Conservation (phyloP, 2,888 invertebrate species). For the Brachyopa scutellaris region DNA sequence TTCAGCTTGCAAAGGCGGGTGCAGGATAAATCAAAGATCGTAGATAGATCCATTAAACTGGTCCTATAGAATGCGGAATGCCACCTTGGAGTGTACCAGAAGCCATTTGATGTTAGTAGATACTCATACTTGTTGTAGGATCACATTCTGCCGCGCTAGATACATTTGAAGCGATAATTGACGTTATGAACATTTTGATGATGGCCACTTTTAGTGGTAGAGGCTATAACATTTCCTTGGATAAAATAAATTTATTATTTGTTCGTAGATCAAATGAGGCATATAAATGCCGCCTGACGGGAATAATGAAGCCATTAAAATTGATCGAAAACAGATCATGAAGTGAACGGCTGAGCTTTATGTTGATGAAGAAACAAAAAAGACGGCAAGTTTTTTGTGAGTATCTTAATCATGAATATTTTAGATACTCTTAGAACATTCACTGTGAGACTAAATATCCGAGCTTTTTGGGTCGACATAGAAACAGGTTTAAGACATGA, state of each 20-base stretch:
- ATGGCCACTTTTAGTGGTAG: neutral
- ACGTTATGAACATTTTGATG: constrained; percentile 37
- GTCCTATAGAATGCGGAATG: constrained; percentile 4
- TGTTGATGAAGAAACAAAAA: too few relatives aligned
- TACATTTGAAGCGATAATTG: constrained; percentile 28
- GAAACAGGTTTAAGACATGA: too few relatives aligned
- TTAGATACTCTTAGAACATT: too few relatives aligned
- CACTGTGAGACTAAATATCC: too few relatives aligned
- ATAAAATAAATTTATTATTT: constrained; percentile 11
- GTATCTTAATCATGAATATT: too few relatives aligned
- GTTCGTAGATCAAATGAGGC: constrained; percentile 9
- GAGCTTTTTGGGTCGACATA: too few relatives aligned
- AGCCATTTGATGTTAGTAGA: too few relatives aligned
- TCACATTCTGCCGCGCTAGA: too few relatives aligned
- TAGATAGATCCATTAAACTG: constrained; percentile 31
- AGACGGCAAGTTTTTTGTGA: too few relatives aligned
- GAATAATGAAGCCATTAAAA: constrained; percentile 10
- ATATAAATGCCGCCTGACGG: neutral
- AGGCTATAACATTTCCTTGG: constrained; percentile 14
- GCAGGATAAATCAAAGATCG: constrained; percentile 31
- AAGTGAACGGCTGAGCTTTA: constrained; percentile 26
- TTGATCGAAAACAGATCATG: neutral
- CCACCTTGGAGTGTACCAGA: too few relatives aligned
- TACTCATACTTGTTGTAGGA: too few relatives aligned
- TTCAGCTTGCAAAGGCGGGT: neutral